Evolutionary conservation across 2,113 vertebrate species (phyloP), one percentile per base, ranked within the genome.

Genomic region (Pundamilia nyererei): DNA sequence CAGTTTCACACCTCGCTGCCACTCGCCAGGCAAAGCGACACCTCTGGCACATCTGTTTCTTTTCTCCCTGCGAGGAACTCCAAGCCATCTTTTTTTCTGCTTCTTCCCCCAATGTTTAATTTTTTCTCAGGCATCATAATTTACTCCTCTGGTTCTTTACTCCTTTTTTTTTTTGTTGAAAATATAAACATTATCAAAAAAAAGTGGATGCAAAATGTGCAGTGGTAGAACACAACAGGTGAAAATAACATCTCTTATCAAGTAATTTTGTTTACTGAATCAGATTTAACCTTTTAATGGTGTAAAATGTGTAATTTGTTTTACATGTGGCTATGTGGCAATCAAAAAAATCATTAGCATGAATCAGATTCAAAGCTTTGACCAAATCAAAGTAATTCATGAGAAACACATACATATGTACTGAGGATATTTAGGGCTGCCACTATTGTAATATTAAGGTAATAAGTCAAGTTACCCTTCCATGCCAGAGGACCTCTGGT

Each of bases 1-100:
- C 87, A 89, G 92, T 89, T 91, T 89, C n/a, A 87, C 19, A 81
- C 86, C 56, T 88, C 86, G 35, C 80, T 91, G 81, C 88, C 84
- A 51, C 86, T 84, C 33, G 8, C 72, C 26, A 70, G 86, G 84
- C 85, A 87, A 81, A 56, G 85, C 56, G 24, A 81, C 85, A 79
- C 38, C 45, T 12, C 84, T 86, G 62, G 72, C 90, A 90, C 91
- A 92, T 89, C 89, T 91, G 86, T 72, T 83, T 86, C 84, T 86
- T 84, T 33, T 26, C 77, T 80, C 17, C 26, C 45, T 60, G 49
- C 10, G 45, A 82, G n/a, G 19, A 88, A 35, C 84, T 49, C 35
- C 5, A 70, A 5, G 17, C n/a, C 58, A 19, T 54, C 17, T 79
- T 33, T 80, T 81, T 47, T 47, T 19, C 49, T 82, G 42, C 38